Evolutionary conservation across 2,113 vertebrate species (phyloP).

Genomic region (Macrotis lagotis): DNA sequence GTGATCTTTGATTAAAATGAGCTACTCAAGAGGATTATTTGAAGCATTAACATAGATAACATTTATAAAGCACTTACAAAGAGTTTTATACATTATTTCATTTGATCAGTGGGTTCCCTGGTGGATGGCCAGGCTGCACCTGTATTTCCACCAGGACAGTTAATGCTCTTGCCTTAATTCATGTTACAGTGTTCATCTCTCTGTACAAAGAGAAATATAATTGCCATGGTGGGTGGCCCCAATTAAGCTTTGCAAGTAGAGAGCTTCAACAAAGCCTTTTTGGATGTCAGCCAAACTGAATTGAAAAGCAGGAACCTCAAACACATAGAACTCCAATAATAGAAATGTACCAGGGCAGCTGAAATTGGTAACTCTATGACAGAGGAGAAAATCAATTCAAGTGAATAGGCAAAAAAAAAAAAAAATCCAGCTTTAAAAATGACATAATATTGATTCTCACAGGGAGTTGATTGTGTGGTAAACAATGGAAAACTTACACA

Average conservation of each 20-base stretch:
- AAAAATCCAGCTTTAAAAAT: conserved; percentile 5
- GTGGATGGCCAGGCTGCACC: not conserved
- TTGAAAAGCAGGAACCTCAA: conserved; percentile 74
- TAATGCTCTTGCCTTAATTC: not conserved
- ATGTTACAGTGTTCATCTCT: conserved; percentile 60
- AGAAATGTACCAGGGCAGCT: conserved; percentile 67
- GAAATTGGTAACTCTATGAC: conserved; percentile 53
- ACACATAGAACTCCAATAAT: conserved; percentile 56
- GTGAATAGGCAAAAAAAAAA: not conserved
- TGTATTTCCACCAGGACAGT: not conserved
- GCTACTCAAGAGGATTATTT: not conserved
- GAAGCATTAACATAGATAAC: not conserved
- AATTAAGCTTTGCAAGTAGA: conserved; percentile 71
- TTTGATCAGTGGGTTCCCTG: not conserved
- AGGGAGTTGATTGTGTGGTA: conserved; percentile 15
- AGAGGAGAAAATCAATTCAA: conserved; percentile 76
- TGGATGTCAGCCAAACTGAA: conserved; percentile 75
- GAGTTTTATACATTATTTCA: not conserved
- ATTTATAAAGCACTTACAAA: not conserved
- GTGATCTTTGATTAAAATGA: not conserved
- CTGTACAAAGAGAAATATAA: conserved; percentile 64
- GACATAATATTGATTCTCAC: conserved; percentile 46
- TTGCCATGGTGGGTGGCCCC: conserved; percentile 77
- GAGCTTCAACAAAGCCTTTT: conserved; percentile 64
- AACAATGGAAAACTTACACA: conserved; percentile 54